Evolutionary conservation across 2,797 vertebrate genomes (phyloP).

Genomic region (Propithecus deckenii): DNA sequence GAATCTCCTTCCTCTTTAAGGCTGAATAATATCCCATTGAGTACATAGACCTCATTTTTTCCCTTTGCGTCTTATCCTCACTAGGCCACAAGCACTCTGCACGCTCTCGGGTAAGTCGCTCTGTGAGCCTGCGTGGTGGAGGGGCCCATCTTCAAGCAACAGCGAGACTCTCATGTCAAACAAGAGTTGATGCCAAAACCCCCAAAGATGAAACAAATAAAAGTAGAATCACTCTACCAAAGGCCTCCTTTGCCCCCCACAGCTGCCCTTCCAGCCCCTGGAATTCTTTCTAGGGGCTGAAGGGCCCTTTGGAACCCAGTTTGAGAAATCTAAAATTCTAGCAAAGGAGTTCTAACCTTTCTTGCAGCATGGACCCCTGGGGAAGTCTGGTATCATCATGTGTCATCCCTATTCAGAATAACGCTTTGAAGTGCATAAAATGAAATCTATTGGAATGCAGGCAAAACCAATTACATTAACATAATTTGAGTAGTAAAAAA

Average conservation of each 20-base stretch:
- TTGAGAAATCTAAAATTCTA: slow-evolving; percentile 6
- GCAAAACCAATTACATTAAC: background rate
- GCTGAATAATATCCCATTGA: background rate
- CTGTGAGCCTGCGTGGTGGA: background rate
- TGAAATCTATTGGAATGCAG: background rate
- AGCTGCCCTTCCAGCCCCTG: background rate
- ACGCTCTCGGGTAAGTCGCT: background rate
- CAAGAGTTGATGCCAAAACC: background rate
- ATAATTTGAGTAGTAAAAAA: background rate
- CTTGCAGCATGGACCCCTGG: background rate
- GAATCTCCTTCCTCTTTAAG: background rate
- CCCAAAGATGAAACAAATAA: background rate
- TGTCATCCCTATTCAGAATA: background rate
- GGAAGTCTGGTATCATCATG: background rate
- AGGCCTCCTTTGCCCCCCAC: background rate
- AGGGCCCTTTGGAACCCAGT: background rate
- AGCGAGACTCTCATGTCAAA: background rate
- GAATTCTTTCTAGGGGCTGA: background rate
- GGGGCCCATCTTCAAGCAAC: background rate
- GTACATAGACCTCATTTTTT: background rate
- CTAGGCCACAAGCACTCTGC: background rate
- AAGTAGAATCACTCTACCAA: background rate
- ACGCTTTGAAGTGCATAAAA: background rate
- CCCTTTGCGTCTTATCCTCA: background rate
- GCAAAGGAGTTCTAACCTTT: background rate